These are phyloP conservation scores for Acanthosepion esculentum DNA, from an alignment of 2,888 invertebrate genomes.

Conservation along the genomic window DNA sequence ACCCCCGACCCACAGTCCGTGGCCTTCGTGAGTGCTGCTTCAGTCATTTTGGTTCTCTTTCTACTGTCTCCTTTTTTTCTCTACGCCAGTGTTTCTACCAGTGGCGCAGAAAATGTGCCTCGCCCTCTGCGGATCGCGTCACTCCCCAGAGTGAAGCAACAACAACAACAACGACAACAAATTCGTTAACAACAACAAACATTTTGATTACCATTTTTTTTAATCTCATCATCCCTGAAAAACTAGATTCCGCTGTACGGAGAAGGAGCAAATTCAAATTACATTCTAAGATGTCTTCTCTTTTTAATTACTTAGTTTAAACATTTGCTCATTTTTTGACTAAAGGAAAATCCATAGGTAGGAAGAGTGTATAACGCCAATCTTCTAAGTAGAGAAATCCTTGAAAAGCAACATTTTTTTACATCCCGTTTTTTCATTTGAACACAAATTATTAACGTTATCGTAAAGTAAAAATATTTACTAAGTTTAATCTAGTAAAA, in stretches of 20 bases:
- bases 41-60: neutral
- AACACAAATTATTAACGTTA: no score
- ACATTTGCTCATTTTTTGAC: neutral
- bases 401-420: no score
- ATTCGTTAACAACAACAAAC: neutral
- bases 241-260: no score
- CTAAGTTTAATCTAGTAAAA: no score
- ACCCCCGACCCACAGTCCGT: neutral
- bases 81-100: neutral
- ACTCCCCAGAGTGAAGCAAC: neutral
- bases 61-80: neutral
- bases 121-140: neutral
- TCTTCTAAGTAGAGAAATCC: no score
- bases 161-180: neutral
- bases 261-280: no score
- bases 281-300: neutral
- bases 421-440: no score
- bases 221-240: no score
- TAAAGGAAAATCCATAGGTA: neutral
- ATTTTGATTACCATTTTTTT: neutral
- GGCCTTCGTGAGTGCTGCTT: neutral
- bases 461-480: no score
- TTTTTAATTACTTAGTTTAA: neutral
- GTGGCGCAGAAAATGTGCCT: neutral
- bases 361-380: neutral